Evolutionary conservation across 2,888 invertebrate genomes (phyloP), one percentile per base, ranked within the genome.

Genomic region (Netelia fuscicornis): DNA sequence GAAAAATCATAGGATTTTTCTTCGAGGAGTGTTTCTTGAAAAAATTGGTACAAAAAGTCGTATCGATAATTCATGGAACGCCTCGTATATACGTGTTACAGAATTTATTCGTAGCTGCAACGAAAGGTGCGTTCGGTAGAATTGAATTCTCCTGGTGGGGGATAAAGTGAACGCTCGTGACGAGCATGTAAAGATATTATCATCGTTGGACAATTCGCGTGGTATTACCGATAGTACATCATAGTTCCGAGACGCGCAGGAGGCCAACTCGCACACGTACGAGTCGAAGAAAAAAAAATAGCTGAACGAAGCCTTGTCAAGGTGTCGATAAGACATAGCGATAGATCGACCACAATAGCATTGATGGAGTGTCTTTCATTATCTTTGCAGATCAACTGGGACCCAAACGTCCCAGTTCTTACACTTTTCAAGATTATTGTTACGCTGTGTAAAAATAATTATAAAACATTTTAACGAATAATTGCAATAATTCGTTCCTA

Each of bases 141-240:
- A 78, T 78, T 64, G 42, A 62, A 78, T 78, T 64, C 60, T 48
- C 37, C 42, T 56, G 54, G 68, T 30, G 44, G 64, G 56, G 65
- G 25, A 78, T 82, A 79, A 82, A 54, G 81, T 67, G 85, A 85
- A 75, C 79, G 81, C 75, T 71, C 85, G 81, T 82, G 81, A 79
- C 78, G 79, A 82, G 81, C 75, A 42, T 85, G 25, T 20, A 42
- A 71, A 56, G 44, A 23, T 81, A 70, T 78, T 68, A 74, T 81
- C 74, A 52, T 13, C 10, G 58, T 54, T 44, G 25, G 67, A 58
- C 54, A 52, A 72, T 84, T 71, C 60, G 58, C 62, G 52, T 11
- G 52, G 62, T 20, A 48, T 54, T 37, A 71, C 48, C 30, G 71
- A 65, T 60, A 65, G 79, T 79, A 71, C 44, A 54, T 79, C 71